These are phyloP conservation scores for Clytia hemisphaerica DNA, from an alignment of 30 jellyfish, hydroid and myxozoan genomes.

Conservation along the genomic window DNA sequence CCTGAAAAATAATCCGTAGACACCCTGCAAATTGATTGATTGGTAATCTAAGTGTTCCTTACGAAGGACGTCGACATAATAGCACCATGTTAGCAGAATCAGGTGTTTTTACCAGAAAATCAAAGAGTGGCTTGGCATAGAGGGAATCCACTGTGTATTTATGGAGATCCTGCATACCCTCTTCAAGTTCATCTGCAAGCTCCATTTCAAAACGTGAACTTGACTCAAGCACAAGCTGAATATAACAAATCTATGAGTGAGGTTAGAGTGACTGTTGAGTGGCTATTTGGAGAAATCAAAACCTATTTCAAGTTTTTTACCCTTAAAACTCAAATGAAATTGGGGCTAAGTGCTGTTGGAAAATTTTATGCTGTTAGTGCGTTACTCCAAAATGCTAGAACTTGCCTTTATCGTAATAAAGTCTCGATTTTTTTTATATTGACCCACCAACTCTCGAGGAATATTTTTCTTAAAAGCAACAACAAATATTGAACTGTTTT, in stretches of 20 bases:
- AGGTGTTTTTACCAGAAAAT: too few relatives aligned
- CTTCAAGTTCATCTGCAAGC: constrained; percentile 34
- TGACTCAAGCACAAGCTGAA: constrained; percentile 27
- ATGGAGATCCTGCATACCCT: constrained; percentile 45
- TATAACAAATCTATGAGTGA: constrained; percentile 39
- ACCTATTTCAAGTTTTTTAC: constrained; percentile 30
- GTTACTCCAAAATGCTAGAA: constrained; percentile 40
- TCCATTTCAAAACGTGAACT: constrained; percentile 12
- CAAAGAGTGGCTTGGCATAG: too few relatives aligned
- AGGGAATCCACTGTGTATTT: constrained; percentile 29
- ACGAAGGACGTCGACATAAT: too few relatives aligned
- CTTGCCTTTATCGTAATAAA: constrained; percentile 35
- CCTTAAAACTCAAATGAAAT: constrained; percentile 28
- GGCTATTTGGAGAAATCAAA: constrained; percentile 53
- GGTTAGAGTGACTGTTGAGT: constrained; percentile 46
- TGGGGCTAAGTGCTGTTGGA: constrained; percentile 52
- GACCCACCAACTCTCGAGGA: constrained; percentile 42
- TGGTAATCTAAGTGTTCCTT: too few relatives aligned
- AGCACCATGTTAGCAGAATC: too few relatives aligned
- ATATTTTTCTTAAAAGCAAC: too few relatives aligned
- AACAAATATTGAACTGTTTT: too few relatives aligned
- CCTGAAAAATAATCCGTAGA: too few relatives aligned
- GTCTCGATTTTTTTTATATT: constrained; percentile 23
- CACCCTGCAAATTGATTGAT: too few relatives aligned
- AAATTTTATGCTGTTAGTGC: constrained; percentile 38